Evolutionary conservation across 1,140 invertebrate genomes (phyloP), one percentile per base, ranked within the genome.

Genomic region (Drosophila funebris): DNA sequence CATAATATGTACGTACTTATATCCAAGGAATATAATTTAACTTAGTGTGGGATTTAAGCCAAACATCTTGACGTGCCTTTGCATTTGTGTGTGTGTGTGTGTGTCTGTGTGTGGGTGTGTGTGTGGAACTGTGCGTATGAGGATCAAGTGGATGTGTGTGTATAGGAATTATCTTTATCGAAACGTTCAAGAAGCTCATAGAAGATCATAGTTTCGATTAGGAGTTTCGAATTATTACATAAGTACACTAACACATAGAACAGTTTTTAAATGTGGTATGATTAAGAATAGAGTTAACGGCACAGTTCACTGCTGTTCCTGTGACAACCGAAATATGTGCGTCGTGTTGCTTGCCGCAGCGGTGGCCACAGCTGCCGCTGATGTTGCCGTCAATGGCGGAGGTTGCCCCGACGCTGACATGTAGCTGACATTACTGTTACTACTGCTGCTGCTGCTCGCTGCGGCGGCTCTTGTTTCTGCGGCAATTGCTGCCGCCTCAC

Each of bases 261-360:
- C 76, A 71, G 56, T 77, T n/a, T n/a, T n/a, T 68, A 77, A 53
- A 84, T 64, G 43, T 71, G 37, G 43, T 68, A 67, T 66, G 62
- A 52, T 76, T 76, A 62, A 63, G 31, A 53, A 37, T 72, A 67
- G 36, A 44, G 9, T 48, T 63, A 66, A 60, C 64, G 60, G 22
- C 58, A 73, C 62, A 52, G 37, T 63, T 77, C 54, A 89, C 63
- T 84, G 62, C 60, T 79, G 80, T n/a, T 91, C 90, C 44, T 90
- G 80, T 44, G 82, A 79, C 72, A 90, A 71, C 39, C 83, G 90
- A 77, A 91, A 89, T 62, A 83, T 73, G 67, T 91, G 83, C 66
- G 90, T 84, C 29, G 77, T 85, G 53, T 90, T 91, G 68, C 90
- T 91, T 13, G 90, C 87, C 29, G 90, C 90, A 20, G 87, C 90